Conservation (phyloP, 2,113 vertebrate genomes). For the Pelusios castaneus region DNA sequence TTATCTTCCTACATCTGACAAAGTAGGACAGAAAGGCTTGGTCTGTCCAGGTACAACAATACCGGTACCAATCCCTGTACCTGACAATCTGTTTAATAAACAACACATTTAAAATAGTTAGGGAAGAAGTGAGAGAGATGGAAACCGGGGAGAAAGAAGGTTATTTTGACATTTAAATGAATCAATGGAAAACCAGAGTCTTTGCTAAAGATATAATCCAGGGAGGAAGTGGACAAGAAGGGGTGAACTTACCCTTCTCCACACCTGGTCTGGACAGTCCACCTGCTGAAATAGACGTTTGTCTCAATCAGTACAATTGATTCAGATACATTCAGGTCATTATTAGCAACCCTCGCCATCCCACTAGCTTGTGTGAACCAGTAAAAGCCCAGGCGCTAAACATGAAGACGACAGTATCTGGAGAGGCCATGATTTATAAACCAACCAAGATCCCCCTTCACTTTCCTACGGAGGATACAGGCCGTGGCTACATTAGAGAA, state of each 20-base stretch:
- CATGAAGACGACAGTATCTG: background rate
- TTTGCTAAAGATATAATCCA: too few species aligned
- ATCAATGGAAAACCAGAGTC: too few species aligned
- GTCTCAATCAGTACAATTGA: background rate
- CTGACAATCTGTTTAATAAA: background rate
- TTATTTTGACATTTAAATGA: too few species aligned
- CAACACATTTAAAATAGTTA: background rate
- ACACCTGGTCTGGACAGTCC: background rate
- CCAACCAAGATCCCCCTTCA: background rate
- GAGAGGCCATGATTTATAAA: background rate
- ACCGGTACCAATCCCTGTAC: background rate
- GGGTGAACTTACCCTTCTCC: background rate
- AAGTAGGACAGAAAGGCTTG: background rate
- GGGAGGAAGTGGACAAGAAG: too few species aligned
- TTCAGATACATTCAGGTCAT: background rate
- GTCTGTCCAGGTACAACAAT: background rate
- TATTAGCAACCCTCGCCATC: background rate
- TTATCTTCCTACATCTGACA: background rate
- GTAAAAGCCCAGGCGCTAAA: background rate
- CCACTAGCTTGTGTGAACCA: background rate
- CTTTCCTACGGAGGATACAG: background rate
- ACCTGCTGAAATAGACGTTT: background rate
- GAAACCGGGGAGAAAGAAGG: background rate
- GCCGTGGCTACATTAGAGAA: background rate
- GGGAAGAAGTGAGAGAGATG: background rate